Evolutionary conservation across 1,140 invertebrate genomes (phyloP).

Genomic region (Hyles vespertilio): DNA sequence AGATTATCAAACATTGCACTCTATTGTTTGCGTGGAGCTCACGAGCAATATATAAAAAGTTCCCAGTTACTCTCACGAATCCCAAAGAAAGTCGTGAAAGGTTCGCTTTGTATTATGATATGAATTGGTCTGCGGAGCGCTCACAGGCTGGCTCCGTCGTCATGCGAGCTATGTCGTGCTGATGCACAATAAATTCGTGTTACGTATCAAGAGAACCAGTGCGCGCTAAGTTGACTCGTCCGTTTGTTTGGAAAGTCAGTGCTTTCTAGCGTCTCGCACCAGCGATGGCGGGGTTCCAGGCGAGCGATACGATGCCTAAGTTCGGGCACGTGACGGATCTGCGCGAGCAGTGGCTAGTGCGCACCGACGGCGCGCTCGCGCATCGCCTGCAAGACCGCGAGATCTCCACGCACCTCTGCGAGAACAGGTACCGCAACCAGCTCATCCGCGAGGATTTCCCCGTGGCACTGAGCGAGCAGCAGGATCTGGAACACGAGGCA

Average conservation of each 20-base stretch:
- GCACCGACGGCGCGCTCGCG: constrained; percentile 93
- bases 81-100: constrained; percentile 47
- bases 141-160: constrained; percentile 10
- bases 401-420: constrained; percentile 87
- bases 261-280: constrained; percentile 21
- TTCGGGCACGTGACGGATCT: constrained; percentile 64
- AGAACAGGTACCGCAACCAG: constrained; percentile 91
- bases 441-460: constrained; percentile 93
- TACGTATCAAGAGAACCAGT: constrained; percentile 19
- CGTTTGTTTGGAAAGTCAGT: constrained; percentile 24
- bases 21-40: constrained; percentile 53
- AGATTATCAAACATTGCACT: constrained; percentile 49
- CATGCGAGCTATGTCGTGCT: constrained; percentile 21
- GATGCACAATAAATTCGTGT: constrained; percentile 22
- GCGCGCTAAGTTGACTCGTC: neutral
- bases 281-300: constrained; percentile 53
- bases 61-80: constrained; percentile 51
- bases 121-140: constrained; percentile 12
- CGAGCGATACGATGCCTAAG: constrained; percentile 68
- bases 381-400: constrained; percentile 93
- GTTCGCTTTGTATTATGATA: constrained; percentile 22
- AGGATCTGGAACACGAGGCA: constrained; percentile 59
- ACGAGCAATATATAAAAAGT: constrained; percentile 56
- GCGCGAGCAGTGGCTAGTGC: constrained; percentile 87
- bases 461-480: constrained; percentile 88